These are phyloP conservation scores for Ophraella communa DNA, from an alignment of 2,888 invertebrate species.

Conservation along the genomic window DNA sequence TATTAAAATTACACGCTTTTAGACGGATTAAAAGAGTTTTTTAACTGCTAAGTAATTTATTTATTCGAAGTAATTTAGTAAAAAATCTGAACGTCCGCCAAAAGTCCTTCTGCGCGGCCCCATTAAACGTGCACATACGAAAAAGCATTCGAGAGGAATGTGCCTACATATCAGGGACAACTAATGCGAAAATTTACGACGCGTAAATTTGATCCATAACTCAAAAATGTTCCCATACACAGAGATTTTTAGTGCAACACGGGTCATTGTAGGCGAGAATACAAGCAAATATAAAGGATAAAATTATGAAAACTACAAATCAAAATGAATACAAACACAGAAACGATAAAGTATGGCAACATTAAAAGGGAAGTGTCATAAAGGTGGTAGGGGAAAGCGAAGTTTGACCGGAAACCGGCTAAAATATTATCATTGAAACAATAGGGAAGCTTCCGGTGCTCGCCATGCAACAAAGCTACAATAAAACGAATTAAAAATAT, in stretches of 20 bases:
- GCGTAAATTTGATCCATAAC: constrained; percentile 28
- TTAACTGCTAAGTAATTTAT: background rate
- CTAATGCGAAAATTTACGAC: constrained; percentile 27
- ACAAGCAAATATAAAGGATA: constrained; percentile 36
- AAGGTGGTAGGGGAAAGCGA: constrained; percentile 49
- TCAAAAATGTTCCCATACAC: constrained; percentile 28
- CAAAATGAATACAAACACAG: constrained; percentile 50
- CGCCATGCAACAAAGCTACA: constrained; percentile 54
- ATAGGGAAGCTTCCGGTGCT: constrained; percentile 55
- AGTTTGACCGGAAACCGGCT: constrained; percentile 55
- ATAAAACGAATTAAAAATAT: constrained; percentile 58
- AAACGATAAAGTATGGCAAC: constrained; percentile 51
- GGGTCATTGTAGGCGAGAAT: constrained; percentile 31
- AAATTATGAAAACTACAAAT: constrained; percentile 54
- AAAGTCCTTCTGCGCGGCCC: background rate
- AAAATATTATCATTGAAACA: constrained; percentile 58
- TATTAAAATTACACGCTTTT: too few species aligned
- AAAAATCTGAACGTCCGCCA: constrained; percentile 2
- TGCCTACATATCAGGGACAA: constrained; percentile 23
- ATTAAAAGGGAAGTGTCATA: constrained; percentile 55
- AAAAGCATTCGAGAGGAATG: constrained; percentile 26
- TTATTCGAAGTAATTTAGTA: background rate
- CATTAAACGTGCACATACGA: constrained; percentile 15
- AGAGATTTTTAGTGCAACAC: constrained; percentile 30
- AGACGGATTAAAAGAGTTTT: background rate